Base-by-base conservation (phyloP, 2,888 invertebrate species). In the Cataglyphis rosenhaueri region DNA sequence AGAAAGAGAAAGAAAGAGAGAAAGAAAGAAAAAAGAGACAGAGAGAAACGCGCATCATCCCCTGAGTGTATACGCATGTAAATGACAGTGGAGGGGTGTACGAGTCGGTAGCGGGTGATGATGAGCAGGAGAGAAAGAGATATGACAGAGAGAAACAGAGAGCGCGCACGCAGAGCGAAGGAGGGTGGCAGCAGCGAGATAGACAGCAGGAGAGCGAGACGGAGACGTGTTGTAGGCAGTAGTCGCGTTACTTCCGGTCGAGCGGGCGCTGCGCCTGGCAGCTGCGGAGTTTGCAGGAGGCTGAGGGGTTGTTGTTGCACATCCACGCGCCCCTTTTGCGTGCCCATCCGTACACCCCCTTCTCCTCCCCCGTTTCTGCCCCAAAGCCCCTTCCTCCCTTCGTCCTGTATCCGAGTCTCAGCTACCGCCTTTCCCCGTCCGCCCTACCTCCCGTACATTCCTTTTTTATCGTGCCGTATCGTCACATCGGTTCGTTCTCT, bases 221-320 rank as follows among this genome's bases (percentile, higher is more conserved):
- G 88, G 90, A 91, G 92, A 92, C 91, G 92, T 92, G 93, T 93
- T 92, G 93, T 93, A 94, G 94, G 94, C 94, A 94, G 94, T 94
- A 94, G 94, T 94, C 94, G 94, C 89, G 93, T 94, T 94, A 94
- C 94, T 94, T 94, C 94, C 94, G 94, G 93, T 90, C 93, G 94
- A 94, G 94, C 91, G 93, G 87, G 91, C 91, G 91, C 94, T 94
- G 94, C 92, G 94, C 94, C 92, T 94, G 94, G 94, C 94, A 94
- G 94, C 94, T 94, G 94, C 89, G 93, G 93, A 93, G 91, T 93
- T 93, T 93, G 93, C 92, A 93, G 92, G 92, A 87, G 87, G 87
- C 71, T 48, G 78, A 90, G 91, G 88, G 91, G 87, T 88, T 90
- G 92, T 91, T 90, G 90, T 91, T 88, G 89, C 89, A 91, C 91